These are phyloP conservation scores for Platysternon megacephalum DNA, from an alignment of 2,113 vertebrate species.

Conservation along the genomic window DNA sequence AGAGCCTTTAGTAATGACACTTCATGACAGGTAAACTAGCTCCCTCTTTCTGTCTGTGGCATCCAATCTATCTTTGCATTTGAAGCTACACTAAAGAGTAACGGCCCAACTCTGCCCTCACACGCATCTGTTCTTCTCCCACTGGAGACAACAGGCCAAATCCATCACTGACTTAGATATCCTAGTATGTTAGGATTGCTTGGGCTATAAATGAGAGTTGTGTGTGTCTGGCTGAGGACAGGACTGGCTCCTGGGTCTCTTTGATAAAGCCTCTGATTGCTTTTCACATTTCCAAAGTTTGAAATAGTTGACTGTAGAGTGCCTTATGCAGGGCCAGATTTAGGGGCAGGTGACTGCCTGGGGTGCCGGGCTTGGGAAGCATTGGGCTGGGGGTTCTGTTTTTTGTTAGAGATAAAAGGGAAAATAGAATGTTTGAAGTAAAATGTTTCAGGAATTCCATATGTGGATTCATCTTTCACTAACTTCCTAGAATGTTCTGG, in stretches of 20 bases:
- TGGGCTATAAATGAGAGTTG: not conserved
- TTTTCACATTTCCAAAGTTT: not conserved
- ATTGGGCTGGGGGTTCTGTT: too few species aligned
- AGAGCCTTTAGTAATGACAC: not conserved
- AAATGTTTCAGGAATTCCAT: too few species aligned
- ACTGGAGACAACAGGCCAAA: not conserved
- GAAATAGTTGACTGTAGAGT: not conserved
- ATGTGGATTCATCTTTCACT: too few species aligned
- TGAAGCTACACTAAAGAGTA: not conserved
- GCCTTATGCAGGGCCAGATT: not conserved
- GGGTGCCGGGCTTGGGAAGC: too few species aligned
- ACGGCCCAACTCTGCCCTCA: not conserved
- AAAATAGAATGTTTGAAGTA: too few species aligned
- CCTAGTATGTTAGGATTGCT: not conserved
- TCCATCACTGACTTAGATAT: not conserved
- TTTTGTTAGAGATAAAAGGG: too few species aligned
- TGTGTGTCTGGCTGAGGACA: not conserved
- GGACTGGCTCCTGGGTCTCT: not conserved
- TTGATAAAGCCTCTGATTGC: fast-evolving
- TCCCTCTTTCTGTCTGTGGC: not conserved
- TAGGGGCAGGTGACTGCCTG: too few species aligned
- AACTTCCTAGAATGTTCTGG: too few species aligned
- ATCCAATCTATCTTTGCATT: not conserved
- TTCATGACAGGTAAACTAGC: not conserved
- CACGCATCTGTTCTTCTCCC: not conserved